Conservation (phyloP, 1,140 invertebrate genomes). For the Sarcophaga peregrina region DNA sequence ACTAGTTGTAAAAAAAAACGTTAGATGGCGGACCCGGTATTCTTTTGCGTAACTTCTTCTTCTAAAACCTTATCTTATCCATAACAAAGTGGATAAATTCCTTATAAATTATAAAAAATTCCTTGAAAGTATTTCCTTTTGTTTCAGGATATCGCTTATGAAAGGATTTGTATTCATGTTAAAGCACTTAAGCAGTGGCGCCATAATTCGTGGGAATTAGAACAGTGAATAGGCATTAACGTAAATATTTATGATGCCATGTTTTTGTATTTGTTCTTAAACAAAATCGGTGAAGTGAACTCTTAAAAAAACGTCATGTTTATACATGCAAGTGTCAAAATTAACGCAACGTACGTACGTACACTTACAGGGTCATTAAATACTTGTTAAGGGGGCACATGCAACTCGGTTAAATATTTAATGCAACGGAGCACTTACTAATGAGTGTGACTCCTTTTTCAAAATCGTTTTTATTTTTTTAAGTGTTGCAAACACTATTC, state of each 20-base stretch:
- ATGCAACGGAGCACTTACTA: background rate
- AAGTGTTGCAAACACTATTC: background rate
- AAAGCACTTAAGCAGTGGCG: slow-evolving; percentile 34
- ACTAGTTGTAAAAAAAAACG: no score
- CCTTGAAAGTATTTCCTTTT: no score
- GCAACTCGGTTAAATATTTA: background rate
- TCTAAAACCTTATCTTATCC: no score
- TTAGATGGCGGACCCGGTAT: no score
- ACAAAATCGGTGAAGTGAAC: background rate
- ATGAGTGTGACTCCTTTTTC: slow-evolving; percentile 7
- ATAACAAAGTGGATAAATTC: no score
- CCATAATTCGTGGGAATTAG: slow-evolving; percentile 34
- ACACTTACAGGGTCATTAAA: slow-evolving; percentile 24
- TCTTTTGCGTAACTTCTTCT: no score
- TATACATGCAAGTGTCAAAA: slow-evolving; percentile 42
- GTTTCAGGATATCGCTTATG: background rate
- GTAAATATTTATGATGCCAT: slow-evolving; percentile 15
- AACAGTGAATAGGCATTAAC: background rate
- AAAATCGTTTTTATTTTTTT: slow-evolving; percentile 8
- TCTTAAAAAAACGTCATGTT: slow-evolving; percentile 26
- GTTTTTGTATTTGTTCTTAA: background rate
- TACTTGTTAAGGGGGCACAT: slow-evolving; percentile 28
- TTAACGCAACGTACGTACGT: slow-evolving; percentile 13
- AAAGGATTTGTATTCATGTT: background rate
- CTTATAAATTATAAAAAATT: no score